phyloP scores from a whole-genome alignment of 2,888 invertebrate genomes.

The Argynnis bischoffii region DNA sequence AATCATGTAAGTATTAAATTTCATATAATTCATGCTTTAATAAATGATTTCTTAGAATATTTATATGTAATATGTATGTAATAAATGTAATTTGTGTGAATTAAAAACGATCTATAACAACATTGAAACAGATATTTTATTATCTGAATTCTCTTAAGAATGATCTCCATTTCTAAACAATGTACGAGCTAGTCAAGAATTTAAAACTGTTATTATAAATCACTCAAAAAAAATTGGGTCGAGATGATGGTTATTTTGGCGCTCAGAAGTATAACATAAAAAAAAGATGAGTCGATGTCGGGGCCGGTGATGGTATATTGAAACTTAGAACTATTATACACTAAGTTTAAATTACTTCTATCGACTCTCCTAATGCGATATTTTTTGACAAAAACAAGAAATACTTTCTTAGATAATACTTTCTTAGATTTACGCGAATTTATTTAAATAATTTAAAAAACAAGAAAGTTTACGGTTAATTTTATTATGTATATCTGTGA shows the following conservation, averaged over 20 bases:
- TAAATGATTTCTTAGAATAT: not conserved
- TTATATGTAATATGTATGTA: not conserved
- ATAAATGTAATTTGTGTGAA: not conserved
- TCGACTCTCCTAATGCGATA: not conserved
- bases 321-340: not conserved
- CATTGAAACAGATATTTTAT: too few relatives aligned
- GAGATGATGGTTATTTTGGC: slow-evolving; percentile 1
- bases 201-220: slow-evolving; percentile 8
- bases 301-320: not conserved
- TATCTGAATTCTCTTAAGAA: too few relatives aligned
- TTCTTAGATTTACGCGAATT: too few relatives aligned
- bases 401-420: too few relatives aligned
- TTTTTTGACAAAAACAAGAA: not conserved
- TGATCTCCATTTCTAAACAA: too few relatives aligned
- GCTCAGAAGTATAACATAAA: slow-evolving; percentile 4
- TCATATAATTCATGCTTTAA: too few relatives aligned
- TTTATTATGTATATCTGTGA: too few relatives aligned
- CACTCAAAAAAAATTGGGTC: slow-evolving; percentile 12
- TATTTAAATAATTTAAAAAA: too few relatives aligned
- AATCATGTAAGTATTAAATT: too few relatives aligned
- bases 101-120: too few relatives aligned
- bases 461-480: not conserved
- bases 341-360: not conserved
- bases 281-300: not conserved
- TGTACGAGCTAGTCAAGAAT: not conserved